A percentile compares a stretch with the other conserved stretches of the same genome.
These are phyloP conservation scores for Pangasius sanitwongsei DNA, from an alignment of 2,797 vertebrate species.

Conservation along the genomic window DNA sequence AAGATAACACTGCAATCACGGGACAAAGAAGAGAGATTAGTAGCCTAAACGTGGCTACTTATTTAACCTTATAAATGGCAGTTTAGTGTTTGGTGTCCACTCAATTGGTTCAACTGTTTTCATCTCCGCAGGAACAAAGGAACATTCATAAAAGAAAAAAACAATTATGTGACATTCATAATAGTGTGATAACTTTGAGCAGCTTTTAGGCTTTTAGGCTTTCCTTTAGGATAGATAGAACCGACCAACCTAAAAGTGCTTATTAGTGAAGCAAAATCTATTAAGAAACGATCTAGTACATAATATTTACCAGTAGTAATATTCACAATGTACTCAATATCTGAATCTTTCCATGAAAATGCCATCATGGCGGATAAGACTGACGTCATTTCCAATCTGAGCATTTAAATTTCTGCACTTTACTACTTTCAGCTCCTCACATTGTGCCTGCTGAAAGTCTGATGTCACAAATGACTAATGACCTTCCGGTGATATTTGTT, in stretches of 20 bases:
- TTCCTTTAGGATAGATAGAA: too few species aligned
- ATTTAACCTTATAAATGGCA: neutral
- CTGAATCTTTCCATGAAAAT: neutral
- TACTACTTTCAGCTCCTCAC: neutral
- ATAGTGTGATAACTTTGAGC: neutral
- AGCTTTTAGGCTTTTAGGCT: neutral
- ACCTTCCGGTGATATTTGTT: conserved; percentile 1
- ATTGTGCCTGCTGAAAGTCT: neutral
- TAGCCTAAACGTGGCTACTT: neutral
- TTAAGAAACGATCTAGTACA: neutral
- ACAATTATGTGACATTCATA: neutral
- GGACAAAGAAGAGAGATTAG: neutral
- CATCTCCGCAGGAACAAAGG: too few species aligned
- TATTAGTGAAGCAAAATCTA: neutral
- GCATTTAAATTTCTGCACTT: neutral
- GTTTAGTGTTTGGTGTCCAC: neutral
- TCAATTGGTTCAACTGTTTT: neutral
- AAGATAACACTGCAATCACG: neutral
- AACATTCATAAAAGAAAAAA: too few species aligned
- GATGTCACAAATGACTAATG: neutral
- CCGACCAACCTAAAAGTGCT: neutral
- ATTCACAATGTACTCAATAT: neutral
- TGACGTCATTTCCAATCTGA: neutral
- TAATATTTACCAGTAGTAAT: neutral
- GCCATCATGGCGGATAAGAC: neutral